phyloP scores from a whole-genome alignment of 1,140 invertebrate species.

The Drosophila erecta region DNA sequence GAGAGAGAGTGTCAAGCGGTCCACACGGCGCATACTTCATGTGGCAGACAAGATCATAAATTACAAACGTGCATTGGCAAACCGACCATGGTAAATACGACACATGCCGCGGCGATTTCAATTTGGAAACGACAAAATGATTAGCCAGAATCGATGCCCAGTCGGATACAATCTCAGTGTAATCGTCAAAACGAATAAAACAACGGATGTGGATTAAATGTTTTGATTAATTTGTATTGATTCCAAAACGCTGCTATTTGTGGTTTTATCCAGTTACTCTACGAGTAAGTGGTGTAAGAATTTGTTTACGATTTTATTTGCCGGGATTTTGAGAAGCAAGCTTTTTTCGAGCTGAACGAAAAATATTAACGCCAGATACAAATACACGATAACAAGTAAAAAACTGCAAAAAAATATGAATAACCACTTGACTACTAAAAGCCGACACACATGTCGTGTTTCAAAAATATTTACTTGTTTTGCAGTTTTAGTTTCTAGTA shows the following conservation, averaged over 20 bases:
- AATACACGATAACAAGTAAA: too few species aligned
- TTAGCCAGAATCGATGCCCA: constrained; percentile 8
- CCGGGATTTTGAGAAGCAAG: too few species aligned
- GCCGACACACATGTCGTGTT: too few species aligned
- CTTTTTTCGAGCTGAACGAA: too few species aligned
- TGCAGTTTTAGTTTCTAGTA: too few species aligned
- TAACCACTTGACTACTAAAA: too few species aligned
- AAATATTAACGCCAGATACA: too few species aligned
- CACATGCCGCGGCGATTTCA: constrained; percentile 21
- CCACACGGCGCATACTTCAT: constrained; percentile 43
- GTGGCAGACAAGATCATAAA: constrained; percentile 50
- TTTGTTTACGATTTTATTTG: too few species aligned
- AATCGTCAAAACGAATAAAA: neutral
- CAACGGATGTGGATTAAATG: neutral
- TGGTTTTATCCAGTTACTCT: neutral
- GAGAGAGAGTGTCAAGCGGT: neutral
- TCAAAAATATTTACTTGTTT: too few species aligned
- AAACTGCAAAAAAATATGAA: too few species aligned
- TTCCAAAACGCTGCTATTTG: too few species aligned
- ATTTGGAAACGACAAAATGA: constrained; percentile 6
- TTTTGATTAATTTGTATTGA: neutral
- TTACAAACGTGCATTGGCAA: constrained; percentile 16
- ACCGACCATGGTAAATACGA: constrained; percentile 19
- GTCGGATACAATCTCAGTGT: neutral
- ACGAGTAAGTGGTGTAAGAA: too few species aligned